Conservation (phyloP, 2,797 vertebrate species). For the Smutsia temminckii region DNA sequence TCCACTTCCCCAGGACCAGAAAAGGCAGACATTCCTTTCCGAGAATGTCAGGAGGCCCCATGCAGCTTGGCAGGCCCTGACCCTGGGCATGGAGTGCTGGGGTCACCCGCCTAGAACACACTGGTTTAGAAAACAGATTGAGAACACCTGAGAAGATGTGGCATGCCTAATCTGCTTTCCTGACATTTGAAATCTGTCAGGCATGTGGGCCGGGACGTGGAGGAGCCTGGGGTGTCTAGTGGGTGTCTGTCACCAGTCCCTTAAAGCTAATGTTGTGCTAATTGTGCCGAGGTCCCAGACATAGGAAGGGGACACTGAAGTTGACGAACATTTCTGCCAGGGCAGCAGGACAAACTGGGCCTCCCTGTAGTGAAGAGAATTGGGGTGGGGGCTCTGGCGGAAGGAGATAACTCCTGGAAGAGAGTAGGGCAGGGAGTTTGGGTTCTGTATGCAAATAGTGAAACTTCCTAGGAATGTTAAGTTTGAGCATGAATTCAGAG, state of each 20-base stretch:
- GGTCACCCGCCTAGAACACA: background rate
- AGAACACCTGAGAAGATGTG: background rate
- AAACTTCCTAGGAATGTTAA: background rate
- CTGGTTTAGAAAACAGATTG: background rate
- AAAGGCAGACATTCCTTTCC: background rate
- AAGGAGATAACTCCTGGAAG: background rate
- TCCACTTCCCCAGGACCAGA: background rate
- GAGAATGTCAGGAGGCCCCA: background rate
- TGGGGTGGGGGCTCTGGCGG: no score
- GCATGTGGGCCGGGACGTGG: background rate
- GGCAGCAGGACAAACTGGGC: background rate
- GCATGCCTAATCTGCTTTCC: background rate
- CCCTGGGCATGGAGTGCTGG: background rate
- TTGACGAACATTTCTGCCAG: background rate
- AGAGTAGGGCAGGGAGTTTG: background rate
- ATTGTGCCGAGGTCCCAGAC: background rate
- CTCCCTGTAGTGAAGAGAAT: background rate
- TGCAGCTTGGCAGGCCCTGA: fast-evolving
- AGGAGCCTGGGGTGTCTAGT: background rate
- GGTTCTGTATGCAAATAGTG: background rate
- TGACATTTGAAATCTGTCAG: background rate
- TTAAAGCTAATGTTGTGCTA: background rate
- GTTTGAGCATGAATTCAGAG: background rate
- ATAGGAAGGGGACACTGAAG: no score
- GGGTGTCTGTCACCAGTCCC: fast-evolving